Evolutionary conservation across 1,140 invertebrate species (phyloP), one percentile per base, ranked within the genome.

Genomic region (Bombus confusus): DNA sequence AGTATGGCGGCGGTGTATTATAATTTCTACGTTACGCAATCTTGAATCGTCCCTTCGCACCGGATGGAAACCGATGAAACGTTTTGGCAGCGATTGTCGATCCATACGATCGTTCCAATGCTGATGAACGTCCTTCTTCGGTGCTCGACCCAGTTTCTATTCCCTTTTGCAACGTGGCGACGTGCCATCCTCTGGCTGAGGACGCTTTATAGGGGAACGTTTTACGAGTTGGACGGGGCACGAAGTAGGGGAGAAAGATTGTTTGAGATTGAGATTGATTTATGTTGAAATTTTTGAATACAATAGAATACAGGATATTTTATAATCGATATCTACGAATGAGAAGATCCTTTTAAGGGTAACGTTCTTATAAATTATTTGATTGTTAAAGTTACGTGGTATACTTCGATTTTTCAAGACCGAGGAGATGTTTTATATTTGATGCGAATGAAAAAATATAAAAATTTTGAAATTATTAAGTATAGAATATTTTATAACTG

Each of bases 191-290:
- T 52, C 73, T 74, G 81, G 74, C 81, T 15, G 85, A 69, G 78
- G 22, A 82, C 74, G 64, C 81, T 89, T 90, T 90, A 89, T 81
- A 78, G 62, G 77, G 74, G 47, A 76, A 64, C 87, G 80, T 80
- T 87, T 89, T 84, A 89, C 77, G 72, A 74, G 66, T 28, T 34
- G 83, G 82, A 64, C 64, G 83, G 22, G 62, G 4, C 52, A 69
- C 37, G 75, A 69, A 62, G 47, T 25, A 59, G 64, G 59, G 18
- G 31, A 31, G 34, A 59, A 13, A 64, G 84, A 71, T 80, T 72
- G 37, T 15, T 37, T 37, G n/a, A 31, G 15, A 74, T 52, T 15
- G 3, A 25, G 72, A 74, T 52, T 37, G 47, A 52, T 52, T 52
- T 22, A 18, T 22, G 18, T 22, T 52, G 47, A 52, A 52, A 52